Evolutionary conservation across 2,113 vertebrate genomes (phyloP).

Genomic region (Colius striatus): DNA sequence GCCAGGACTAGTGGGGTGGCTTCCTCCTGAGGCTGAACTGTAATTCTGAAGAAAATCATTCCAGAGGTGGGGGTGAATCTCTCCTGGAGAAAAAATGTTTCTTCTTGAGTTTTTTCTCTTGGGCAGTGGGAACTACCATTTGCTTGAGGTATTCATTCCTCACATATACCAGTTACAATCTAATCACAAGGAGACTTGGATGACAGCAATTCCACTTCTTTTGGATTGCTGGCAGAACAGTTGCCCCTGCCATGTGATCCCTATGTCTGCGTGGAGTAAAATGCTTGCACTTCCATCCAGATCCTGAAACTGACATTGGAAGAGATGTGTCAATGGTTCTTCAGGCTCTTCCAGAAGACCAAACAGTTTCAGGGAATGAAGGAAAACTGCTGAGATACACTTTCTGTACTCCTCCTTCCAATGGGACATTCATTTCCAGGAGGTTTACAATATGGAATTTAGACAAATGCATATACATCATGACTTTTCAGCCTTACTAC

Average conservation of each 20-base stretch:
- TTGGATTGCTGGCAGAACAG: background rate
- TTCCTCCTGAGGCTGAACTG: background rate
- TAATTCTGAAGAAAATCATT: background rate
- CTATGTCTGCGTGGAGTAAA: background rate
- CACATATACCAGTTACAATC: accelerated
- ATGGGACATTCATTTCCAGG: background rate
- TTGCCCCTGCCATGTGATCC: background rate
- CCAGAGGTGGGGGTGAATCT: background rate
- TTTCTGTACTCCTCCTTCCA: background rate
- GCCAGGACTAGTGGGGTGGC: background rate
- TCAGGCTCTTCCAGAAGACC: background rate
- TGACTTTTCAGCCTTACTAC: background rate
- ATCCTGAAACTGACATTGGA: background rate
- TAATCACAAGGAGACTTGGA: background rate
- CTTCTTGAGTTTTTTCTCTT: background rate
- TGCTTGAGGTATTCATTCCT: background rate
- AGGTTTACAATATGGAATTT: background rate
- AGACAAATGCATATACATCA: background rate
- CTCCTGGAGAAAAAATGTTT: background rate
- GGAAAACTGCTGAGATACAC: background rate
- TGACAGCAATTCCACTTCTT: background rate
- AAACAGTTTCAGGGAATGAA: background rate
- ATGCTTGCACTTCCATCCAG: background rate
- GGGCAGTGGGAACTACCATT: background rate
- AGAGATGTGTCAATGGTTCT: background rate